Conservation (phyloP, 2,797 vertebrate species). For the Acipenser transmontanus region DNA sequence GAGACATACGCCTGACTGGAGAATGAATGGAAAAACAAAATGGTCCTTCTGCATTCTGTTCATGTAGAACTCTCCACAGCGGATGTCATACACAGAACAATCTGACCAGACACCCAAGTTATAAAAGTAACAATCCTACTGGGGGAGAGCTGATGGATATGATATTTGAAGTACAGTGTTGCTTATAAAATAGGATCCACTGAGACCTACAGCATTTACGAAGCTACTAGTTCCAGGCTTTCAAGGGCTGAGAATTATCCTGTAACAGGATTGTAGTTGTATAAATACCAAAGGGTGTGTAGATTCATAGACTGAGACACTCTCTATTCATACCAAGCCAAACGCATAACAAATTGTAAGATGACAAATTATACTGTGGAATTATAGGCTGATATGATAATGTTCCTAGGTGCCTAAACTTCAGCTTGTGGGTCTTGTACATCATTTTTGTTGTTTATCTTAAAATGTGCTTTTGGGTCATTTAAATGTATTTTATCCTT, state of each 20-base stretch:
- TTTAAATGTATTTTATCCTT: conserved; percentile 28
- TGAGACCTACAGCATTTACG: conserved; percentile 36
- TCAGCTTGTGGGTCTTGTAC: conserved; percentile 51
- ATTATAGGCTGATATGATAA: conserved; percentile 17
- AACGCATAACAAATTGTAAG: conserved; percentile 27
- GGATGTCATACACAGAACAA: conserved; percentile 15
- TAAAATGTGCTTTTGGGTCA: conserved; percentile 21
- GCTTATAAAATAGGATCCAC: conserved; percentile 37
- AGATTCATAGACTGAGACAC: conserved; percentile 35
- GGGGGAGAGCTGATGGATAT: conserved; percentile 23
- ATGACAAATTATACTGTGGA: conserved; percentile 28
- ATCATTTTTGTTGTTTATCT: conserved; percentile 40
- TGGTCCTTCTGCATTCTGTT: conserved; percentile 32
- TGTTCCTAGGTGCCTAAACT: conserved; percentile 34
- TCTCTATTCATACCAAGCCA: conserved; percentile 41
- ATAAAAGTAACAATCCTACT: conserved; percentile 18
- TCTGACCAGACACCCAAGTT: conserved; percentile 10
- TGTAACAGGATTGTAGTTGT: conserved; percentile 26
- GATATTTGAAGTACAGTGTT: conserved; percentile 30
- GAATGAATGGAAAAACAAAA: conserved; percentile 12
- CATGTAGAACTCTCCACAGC: conserved; percentile 29
- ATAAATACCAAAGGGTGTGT: conserved; percentile 53
- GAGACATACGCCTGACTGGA: conserved; percentile 69
- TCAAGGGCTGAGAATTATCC: conserved; percentile 25
- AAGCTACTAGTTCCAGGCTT: conserved; percentile 46